Percentiles rank a stretch among this genome's conserved stretches.
Evolutionary conservation across 2,113 vertebrate genomes (phyloP).

Genomic region (Labeo rohita): DNA sequence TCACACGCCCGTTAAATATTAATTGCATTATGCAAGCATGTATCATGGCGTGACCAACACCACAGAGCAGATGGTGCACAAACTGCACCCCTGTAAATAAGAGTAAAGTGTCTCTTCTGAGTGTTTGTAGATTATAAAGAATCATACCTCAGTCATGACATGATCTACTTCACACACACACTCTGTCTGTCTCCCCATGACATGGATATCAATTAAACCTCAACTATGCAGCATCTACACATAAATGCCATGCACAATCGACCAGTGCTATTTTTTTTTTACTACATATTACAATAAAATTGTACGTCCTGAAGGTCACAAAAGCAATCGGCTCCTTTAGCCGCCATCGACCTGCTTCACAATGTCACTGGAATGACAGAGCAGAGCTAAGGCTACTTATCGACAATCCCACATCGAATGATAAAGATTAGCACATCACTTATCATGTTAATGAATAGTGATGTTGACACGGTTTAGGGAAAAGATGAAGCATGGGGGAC

Average conservation of each 20-base stretch:
- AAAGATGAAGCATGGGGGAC: neutral
- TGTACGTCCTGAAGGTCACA: neutral
- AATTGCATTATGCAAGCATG: constrained; percentile 1
- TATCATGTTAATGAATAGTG: constrained; percentile 5
- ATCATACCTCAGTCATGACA: neutral
- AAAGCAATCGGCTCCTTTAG: neutral
- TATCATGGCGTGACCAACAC: constrained; percentile 15
- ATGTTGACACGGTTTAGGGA: constrained; percentile 2
- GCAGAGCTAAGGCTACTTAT: neutral
- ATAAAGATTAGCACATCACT: constrained; percentile 17
- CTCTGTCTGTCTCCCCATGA: neutral
- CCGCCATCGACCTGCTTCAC: neutral
- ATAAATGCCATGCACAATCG: constrained; percentile 8
- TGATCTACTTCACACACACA: neutral
- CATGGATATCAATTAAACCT: constrained; percentile 3
- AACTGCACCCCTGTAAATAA: neutral
- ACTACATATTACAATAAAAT: neutral
- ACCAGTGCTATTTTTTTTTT: neutral
- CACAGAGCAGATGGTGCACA: neutral
- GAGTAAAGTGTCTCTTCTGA: neutral
- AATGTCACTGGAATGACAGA: constrained; percentile 10
- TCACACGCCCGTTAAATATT: constrained; percentile 31
- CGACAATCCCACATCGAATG: neutral
- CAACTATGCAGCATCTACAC: neutral
- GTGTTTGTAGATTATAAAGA: neutral